phyloP scores from a whole-genome alignment of 2,113 vertebrate genomes.

The Lophius piscatorius region DNA sequence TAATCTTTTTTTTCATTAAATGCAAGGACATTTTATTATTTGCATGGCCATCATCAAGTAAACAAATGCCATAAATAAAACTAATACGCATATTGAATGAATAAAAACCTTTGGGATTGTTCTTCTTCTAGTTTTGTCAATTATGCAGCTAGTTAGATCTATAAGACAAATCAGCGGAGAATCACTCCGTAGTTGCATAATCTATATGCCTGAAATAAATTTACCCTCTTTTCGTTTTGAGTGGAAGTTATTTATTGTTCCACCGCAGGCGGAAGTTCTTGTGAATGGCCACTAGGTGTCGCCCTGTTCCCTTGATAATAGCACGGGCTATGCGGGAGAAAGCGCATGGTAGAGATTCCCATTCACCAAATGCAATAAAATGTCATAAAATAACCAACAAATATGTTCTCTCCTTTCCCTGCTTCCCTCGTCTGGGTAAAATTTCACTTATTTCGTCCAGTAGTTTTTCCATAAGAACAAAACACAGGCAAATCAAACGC shows the following conservation, averaged over 20 bases:
- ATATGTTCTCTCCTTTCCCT: background rate
- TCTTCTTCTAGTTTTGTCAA: background rate
- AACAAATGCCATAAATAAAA: background rate
- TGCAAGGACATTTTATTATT: no score
- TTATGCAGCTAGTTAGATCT: background rate
- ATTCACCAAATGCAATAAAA: background rate
- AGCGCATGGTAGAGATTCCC: background rate
- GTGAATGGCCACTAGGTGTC: conserved; percentile 34
- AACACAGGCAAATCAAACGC: no score
- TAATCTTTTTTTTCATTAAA: no score
- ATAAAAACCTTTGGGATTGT: background rate
- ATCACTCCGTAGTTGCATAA: no score
- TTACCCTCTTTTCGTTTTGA: background rate
- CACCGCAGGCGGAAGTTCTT: background rate
- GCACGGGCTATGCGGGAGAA: background rate
- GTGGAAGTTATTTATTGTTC: background rate
- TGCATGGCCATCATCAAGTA: background rate
- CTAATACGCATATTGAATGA: background rate
- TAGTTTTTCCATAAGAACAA: no score
- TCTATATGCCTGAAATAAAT: no score
- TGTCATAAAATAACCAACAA: no score
- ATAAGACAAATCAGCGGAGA: background rate
- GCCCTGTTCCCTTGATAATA: conserved; percentile 2
- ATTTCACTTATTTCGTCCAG: no score
- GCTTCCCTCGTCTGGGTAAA: no score